phyloP scores from a whole-genome alignment of 2,888 invertebrate genomes.

The Tubulanus polymorphus region DNA sequence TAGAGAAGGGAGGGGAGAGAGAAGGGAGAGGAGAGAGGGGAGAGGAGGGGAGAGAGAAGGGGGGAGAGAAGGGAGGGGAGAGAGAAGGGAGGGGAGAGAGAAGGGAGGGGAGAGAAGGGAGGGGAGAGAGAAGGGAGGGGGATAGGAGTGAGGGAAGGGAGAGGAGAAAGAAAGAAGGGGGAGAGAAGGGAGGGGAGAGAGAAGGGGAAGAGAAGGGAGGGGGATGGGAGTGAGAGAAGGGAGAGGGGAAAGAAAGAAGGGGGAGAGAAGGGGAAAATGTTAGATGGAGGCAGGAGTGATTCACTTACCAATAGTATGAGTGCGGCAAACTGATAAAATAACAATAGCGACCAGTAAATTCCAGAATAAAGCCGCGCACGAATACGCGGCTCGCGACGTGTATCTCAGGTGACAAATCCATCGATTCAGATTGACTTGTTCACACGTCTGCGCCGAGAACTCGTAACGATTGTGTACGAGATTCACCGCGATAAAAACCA shows the following conservation, averaged over 20 bases:
- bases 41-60: background rate
- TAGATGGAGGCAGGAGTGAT: background rate
- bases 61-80: background rate
- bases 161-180: background rate
- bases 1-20: background rate
- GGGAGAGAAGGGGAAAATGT: background rate
- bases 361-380: conserved; percentile 50
- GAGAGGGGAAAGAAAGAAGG: too few species aligned
- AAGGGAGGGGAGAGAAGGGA: too few species aligned
- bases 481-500: conserved; percentile 31
- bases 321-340: conserved; percentile 54
- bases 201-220: background rate
- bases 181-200: background rate
- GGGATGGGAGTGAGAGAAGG: background rate
- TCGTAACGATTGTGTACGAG: conserved; percentile 23
- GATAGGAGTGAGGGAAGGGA: too few species aligned
- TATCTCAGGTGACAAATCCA: conserved; percentile 43
- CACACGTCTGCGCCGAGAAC: conserved; percentile 29
- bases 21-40: background rate
- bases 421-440: conserved; percentile 27
- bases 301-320: conserved; percentile 53
- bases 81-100: too few species aligned
- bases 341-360: conserved; percentile 52
- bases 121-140: background rate
- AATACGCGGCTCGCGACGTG: conserved; percentile 41